Percentiles rank a stretch among this genome's conserved stretches.
These are phyloP conservation scores for Tichodroma muraria DNA, from an alignment of 2,113 vertebrate species.

Conservation along the genomic window DNA sequence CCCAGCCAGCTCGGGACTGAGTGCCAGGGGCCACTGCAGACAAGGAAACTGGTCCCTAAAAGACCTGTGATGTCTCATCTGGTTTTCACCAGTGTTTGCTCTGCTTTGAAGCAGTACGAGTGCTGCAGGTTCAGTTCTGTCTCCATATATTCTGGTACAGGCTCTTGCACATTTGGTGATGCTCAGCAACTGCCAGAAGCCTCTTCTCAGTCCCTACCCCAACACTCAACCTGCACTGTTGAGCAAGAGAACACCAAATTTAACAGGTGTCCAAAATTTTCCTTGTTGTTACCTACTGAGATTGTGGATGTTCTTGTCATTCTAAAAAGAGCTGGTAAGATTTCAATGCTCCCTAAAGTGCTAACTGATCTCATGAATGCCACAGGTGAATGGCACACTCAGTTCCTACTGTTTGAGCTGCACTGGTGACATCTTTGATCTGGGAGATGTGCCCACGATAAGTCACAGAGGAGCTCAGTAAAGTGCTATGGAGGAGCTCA, in stretches of 20 bases:
- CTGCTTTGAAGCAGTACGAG: not conserved
- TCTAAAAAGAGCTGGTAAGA: not conserved
- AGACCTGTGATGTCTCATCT: not conserved
- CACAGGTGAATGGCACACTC: not conserved
- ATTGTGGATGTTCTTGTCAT: not conserved
- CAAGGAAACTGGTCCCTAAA: not conserved
- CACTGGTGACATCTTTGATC: not conserved
- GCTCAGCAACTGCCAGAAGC: not conserved
- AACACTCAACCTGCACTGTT: not conserved
- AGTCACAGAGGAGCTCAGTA: not conserved
- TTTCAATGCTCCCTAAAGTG: not conserved
- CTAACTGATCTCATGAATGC: not conserved
- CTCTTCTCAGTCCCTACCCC: not conserved
- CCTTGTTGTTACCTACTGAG: not conserved
- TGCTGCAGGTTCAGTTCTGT: not conserved
- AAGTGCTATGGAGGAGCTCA: not conserved
- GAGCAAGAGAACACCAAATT: not conserved
- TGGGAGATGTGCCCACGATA: not conserved
- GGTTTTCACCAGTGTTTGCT: not conserved
- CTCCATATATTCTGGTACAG: not conserved
- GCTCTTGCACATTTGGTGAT: not conserved
- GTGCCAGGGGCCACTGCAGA: not conserved
- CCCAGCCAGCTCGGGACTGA: not conserved
- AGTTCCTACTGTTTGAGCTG: not conserved
- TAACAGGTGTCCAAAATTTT: rapidly evolving